Evolutionary conservation across 2,113 vertebrate genomes (phyloP), one percentile per base, ranked within the genome.

Genomic region (human): DNA sequence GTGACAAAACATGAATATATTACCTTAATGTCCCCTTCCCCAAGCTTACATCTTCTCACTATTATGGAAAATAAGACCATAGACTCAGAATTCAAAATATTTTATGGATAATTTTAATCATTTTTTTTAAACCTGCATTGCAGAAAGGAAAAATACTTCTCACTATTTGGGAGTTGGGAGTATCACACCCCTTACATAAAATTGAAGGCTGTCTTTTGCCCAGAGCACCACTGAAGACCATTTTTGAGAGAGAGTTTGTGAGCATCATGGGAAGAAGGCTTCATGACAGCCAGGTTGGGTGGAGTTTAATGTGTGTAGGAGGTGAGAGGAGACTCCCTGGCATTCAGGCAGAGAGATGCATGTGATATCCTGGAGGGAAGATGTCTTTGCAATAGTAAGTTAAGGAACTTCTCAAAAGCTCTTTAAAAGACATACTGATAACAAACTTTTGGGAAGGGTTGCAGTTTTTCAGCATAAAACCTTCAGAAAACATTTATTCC

Each of bases 151-250:
- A 22, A 50, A 50, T 52, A 68, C 4, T 25, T 1, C 2, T 76
- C 43, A 78, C 0, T 5, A 30, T 1, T 22, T 13, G 66, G 6
- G 17, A 6, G 0, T 17, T 75, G 14, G 27, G 17, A 6, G 3
- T 1, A 14, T 16, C 3, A 30, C 6, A 78, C 1, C 1, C 2
- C 12, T 22, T 72, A 23, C 13, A 73, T 57, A 64, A 93, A 75
- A 8, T 22, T 59, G 6, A 18, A 64, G 22, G 2, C 13, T 57
- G 8, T 8, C 8, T 11, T 92, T 2, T 64, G 11, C 25, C 20
- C 5, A 83, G 35, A 52, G 8, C 22, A 45, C 18, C 30, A 25
- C 1, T 16, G n/a, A 52, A 52, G 5, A 70, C 5, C 2, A 2
- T n/a, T 75, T 9, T 3, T 38, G 3, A 79, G 52, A 59, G 80